These are phyloP conservation scores for Plodia interpunctella DNA, from an alignment of 1,140 invertebrate genomes.

Conservation along the genomic window DNA sequence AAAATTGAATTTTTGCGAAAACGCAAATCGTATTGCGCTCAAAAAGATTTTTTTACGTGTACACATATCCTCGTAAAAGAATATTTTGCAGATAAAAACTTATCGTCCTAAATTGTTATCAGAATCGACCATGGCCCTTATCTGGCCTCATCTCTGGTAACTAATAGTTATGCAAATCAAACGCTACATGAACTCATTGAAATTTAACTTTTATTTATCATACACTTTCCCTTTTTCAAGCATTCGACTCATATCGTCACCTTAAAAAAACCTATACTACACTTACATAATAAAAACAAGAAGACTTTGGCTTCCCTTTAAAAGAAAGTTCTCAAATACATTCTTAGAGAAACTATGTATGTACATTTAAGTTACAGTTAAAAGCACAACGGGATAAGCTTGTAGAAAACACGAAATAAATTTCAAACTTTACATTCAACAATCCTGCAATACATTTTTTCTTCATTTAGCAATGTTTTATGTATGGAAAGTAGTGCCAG, in stretches of 20 bases:
- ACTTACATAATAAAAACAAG: constrained; percentile 46
- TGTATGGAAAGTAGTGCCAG: background rate
- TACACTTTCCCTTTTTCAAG: constrained; percentile 41
- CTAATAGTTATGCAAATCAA: constrained; percentile 18
- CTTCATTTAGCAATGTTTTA: no score
- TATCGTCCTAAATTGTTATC: no score
- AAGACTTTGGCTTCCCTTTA: constrained; percentile 68
- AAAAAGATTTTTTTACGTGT: no score
- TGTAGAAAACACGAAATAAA: background rate
- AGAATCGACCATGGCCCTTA: no score
- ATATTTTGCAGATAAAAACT: no score
- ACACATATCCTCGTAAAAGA: no score
- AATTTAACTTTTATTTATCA: constrained; percentile 50
- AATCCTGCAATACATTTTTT: no score
- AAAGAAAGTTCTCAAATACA: constrained; percentile 28
- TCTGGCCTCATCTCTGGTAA: no score
- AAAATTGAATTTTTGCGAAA: no score
- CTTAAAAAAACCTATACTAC: constrained; percentile 51
- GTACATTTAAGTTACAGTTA: constrained; percentile 1
- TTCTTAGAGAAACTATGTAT: constrained; percentile 6
- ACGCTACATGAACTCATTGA: constrained; percentile 33
- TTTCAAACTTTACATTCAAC: no score
- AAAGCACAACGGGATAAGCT: constrained; percentile 5
- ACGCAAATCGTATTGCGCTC: no score
- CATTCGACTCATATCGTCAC: constrained; percentile 40